A percentile compares a stretch with the other conserved stretches of the same genome.
Evolutionary conservation across 2,113 vertebrate genomes (phyloP).

Genomic region (Origma solitaria): DNA sequence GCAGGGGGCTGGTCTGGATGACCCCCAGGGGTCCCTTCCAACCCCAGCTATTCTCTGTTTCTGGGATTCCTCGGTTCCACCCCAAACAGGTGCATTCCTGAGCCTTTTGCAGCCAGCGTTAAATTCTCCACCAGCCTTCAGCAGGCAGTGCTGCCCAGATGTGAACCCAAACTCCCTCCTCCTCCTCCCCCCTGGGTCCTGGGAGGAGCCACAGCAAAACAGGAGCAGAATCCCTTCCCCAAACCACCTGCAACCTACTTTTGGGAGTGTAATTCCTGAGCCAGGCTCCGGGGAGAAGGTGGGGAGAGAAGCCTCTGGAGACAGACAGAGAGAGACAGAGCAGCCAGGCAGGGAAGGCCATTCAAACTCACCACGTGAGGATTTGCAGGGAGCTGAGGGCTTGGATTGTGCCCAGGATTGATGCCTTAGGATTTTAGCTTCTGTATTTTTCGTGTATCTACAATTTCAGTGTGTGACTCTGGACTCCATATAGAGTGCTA

Average conservation of each 20-base stretch:
- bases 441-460: too few relatives aligned
- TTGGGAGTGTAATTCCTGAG: neutral
- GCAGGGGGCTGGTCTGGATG: neutral
- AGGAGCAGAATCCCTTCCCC: neutral
- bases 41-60: neutral
- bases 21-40: neutral
- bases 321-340: neutral
- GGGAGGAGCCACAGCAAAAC: neutral
- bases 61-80: neutral
- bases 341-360: fast-evolving
- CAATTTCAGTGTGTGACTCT: too few relatives aligned
- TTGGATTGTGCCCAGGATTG: neutral
- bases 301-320: neutral
- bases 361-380: neutral
- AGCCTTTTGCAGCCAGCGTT: neutral
- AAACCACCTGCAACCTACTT: neutral
- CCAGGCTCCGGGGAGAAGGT: neutral
- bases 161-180: neutral
- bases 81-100: neutral
- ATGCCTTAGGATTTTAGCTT: too few relatives aligned
- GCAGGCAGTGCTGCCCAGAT: neutral
- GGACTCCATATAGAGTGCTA: too few relatives aligned
- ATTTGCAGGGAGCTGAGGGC: neutral
- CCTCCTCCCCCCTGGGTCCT: neutral
- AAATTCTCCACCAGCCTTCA: neutral